Evolutionary conservation across 2,888 invertebrate species (phyloP), one percentile per base, ranked within the genome.

Genomic region (Portevinia maculata): DNA sequence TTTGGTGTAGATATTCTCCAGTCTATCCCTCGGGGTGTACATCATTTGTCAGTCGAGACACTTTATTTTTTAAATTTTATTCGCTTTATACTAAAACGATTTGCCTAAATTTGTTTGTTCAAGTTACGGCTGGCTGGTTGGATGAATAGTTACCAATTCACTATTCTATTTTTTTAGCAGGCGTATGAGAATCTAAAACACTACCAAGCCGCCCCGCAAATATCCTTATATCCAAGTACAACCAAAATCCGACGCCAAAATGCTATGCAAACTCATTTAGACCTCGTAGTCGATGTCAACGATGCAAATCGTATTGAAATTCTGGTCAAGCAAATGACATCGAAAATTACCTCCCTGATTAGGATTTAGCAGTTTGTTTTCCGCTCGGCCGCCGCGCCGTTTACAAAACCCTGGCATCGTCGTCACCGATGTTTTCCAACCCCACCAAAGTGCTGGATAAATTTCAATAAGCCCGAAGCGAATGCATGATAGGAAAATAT

Each of bases 341-440:
- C 83, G 83, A 78, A 78, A 83, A 83, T 83, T 83, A 71, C 83
- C 83, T 83, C 83, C 62, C 78, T 78, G 83, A 83, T 83, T 83
- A 83, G 83, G 83, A 83, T 83, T 83, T 83, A 83, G 83, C 65
- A 64, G 83, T 83, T 83, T 83, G 83, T 83, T 83, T 83, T 83
- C 60, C 78, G 83, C 83, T 67, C 21, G 78, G 67, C 60, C 71
- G 71, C 24, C 24, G 3, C 24, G 24, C 83, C 71, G 44, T 67
- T 83, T 83, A 78, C 83, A 75, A 52, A 62, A 71, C 65, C 60
- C 62, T 41, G 50, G 62, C 53, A 41, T 83, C 65, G 57, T 83
- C 60, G 78, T 78, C 83, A 78, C 65, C 59, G 32, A 67, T 83
- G 83, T 75, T 67, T 9, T 28, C 5, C 41, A 11, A 3, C 17